Percentiles rank a stretch among this genome's conserved stretches.
These are phyloP conservation scores for Drosophila rubida DNA, from an alignment of 2,888 invertebrate species.

Conservation along the genomic window DNA sequence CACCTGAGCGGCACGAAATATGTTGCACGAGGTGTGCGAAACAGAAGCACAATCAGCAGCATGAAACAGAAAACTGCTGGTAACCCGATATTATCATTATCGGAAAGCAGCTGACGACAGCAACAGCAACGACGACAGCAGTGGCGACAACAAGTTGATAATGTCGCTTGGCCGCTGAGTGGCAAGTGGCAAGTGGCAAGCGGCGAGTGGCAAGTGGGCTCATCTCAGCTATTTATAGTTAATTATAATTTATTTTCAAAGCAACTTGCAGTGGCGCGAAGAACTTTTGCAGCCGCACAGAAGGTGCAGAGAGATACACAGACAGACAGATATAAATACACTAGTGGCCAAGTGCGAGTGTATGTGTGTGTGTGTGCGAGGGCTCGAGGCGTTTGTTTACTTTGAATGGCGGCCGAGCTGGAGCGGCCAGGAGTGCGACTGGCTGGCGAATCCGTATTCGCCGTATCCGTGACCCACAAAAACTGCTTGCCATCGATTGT, in stretches of 20 bases:
- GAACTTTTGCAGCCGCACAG: conserved; percentile 47
- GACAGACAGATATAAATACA: conserved; percentile 8
- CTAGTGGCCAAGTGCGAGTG: conserved; percentile 3
- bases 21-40: conserved; percentile 43
- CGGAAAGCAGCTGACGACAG: conserved; percentile 44
- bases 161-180: conserved; percentile 22
- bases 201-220: conserved; percentile 6
- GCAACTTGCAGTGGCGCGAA: conserved; percentile 40
- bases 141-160: conserved; percentile 15
- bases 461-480: conserved; percentile 48
- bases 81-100: conserved; percentile 54
- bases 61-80: conserved; percentile 50
- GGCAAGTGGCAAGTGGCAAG: conserved; percentile 14
- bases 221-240: conserved; percentile 59
- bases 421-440: too few relatives aligned
- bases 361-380: conserved; percentile 13
- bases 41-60: conserved; percentile 43
- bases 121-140: conserved; percentile 11
- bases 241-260: conserved; percentile 68
- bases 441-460: too few relatives aligned
- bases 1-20: conserved; percentile 13
- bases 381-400: conserved; percentile 2
- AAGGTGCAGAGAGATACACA: conserved; percentile 10
- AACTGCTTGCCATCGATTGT: conserved; percentile 58
- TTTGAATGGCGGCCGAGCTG: conserved; percentile 5